Percentiles rank a stretch among this genome's conserved stretches.
These are phyloP conservation scores for Latrodectus elegans DNA, from an alignment of 2,888 invertebrate genomes.

Conservation along the genomic window DNA sequence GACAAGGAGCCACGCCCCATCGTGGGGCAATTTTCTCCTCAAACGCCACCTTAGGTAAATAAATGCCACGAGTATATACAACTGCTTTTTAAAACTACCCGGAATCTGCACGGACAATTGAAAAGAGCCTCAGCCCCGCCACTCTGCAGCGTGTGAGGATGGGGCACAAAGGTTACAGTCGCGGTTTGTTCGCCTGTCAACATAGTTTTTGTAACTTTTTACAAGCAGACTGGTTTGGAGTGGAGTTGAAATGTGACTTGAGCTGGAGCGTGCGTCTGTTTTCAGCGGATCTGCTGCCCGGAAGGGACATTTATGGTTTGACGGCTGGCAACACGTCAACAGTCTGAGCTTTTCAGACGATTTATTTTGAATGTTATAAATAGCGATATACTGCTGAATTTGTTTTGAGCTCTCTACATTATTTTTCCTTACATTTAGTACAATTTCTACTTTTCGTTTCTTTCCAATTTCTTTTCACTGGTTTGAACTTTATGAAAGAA, in stretches of 20 bases:
- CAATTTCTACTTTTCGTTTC: no score
- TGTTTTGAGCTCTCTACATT: no score
- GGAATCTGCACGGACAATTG: slow-evolving; percentile 60
- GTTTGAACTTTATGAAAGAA: no score
- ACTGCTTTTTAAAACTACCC: slow-evolving; percentile 63
- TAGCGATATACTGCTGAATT: no score
- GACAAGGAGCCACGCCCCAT: slow-evolving; percentile 63
- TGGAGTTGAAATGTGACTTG: slow-evolving; percentile 6
- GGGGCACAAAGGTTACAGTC: neutral
- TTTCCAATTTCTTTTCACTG: no score
- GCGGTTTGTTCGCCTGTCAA: slow-evolving; percentile 63
- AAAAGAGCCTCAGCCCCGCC: slow-evolving; percentile 14
- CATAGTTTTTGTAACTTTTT: slow-evolving; percentile 45
- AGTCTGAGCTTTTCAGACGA: no score
- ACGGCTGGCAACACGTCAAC: no score
- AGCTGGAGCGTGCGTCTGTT: slow-evolving; percentile 26
- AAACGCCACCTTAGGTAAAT: slow-evolving; percentile 68
- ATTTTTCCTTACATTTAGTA: no score
- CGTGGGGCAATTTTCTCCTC: slow-evolving; percentile 64
- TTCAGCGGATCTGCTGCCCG: neutral
- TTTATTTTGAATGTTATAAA: no score
- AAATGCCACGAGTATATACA: slow-evolving; percentile 67
- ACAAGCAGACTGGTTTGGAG: slow-evolving; percentile 22
- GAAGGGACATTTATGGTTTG: no score
- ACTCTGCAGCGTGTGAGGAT: neutral